These are phyloP conservation scores for Leptodirus hochenwartii DNA, from an alignment of 2,888 invertebrate species.

Conservation along the genomic window DNA sequence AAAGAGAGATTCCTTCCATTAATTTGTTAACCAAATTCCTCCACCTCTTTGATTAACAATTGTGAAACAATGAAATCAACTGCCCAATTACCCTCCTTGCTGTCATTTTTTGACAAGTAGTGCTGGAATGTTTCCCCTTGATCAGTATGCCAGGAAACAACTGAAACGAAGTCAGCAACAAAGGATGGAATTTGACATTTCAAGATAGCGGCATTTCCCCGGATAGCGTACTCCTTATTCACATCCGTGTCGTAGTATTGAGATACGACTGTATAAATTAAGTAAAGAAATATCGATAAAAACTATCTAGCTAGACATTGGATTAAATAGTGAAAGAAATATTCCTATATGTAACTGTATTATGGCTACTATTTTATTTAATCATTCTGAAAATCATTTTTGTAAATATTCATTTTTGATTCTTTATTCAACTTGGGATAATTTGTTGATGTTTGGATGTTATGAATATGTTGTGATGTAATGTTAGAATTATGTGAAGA, in stretches of 20 bases:
- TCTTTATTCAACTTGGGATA: no score
- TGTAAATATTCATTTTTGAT: no score
- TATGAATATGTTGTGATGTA: no score
- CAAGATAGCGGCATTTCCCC: conserved; percentile 73
- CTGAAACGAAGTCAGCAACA: conserved; percentile 80
- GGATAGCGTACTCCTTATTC: conserved; percentile 78
- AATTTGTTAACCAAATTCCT: background rate
- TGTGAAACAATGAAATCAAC: no score
- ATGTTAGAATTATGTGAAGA: no score
- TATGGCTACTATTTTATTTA: conserved; percentile 1
- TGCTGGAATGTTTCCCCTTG: conserved; percentile 53
- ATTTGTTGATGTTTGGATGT: no score
- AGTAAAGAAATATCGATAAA: conserved; percentile 5
- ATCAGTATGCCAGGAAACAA: conserved; percentile 75
- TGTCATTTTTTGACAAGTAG: no score
- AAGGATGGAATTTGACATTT: conserved; percentile 86
- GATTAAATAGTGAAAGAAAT: conserved; percentile 4
- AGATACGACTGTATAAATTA: conserved; percentile 43
- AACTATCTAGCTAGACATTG: conserved; percentile 6
- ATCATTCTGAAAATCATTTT: background rate
- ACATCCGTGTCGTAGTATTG: conserved; percentile 71
- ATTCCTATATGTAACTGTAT: background rate
- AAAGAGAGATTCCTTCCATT: background rate
- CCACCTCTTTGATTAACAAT: no score
- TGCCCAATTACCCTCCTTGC: conserved; percentile 14